Conservation (phyloP, 2,888 invertebrate species). For the Trilocha varians region DNA sequence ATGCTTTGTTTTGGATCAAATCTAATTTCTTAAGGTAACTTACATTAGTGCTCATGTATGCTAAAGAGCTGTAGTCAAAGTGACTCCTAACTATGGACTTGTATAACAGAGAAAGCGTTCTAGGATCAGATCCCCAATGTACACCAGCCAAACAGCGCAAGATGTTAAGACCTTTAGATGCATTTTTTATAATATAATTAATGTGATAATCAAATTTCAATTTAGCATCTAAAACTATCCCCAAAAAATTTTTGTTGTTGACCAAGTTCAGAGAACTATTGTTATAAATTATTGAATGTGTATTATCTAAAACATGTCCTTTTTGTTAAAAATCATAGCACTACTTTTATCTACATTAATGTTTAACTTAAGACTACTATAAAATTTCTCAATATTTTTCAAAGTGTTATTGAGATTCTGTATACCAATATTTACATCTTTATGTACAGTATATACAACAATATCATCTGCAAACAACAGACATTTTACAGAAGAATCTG, state of each 20-base stretch:
- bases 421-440: too few species aligned
- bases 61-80: conserved; percentile 12
- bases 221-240: conserved; percentile 1
- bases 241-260: conserved; percentile 1
- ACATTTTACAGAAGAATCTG: not conserved
- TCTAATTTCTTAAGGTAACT: conserved; percentile 7
- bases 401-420: too few species aligned
- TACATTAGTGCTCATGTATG: conserved; percentile 8
- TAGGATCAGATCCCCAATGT: conserved; percentile 10
- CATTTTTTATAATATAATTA: conserved; percentile 7
- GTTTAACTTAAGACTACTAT: not conserved
- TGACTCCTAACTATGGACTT: too few species aligned
- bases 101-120: conserved; percentile 9
- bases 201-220: too few species aligned
- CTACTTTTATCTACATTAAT: not conserved
- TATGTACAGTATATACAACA: too few species aligned
- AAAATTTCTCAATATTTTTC: too few species aligned
- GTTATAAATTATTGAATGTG: too few species aligned
- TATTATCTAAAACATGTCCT: too few species aligned
- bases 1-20: conserved; percentile 10
- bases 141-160: conserved; percentile 11
- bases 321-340: not conserved
- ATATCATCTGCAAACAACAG: too few species aligned
- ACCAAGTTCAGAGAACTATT: not conserved
- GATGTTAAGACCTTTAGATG: conserved; percentile 8